A percentile compares a stretch with the other conserved stretches of the same genome.
Evolutionary conservation across 2,797 vertebrate genomes (phyloP).

Genomic region (Mustela erminea): DNA sequence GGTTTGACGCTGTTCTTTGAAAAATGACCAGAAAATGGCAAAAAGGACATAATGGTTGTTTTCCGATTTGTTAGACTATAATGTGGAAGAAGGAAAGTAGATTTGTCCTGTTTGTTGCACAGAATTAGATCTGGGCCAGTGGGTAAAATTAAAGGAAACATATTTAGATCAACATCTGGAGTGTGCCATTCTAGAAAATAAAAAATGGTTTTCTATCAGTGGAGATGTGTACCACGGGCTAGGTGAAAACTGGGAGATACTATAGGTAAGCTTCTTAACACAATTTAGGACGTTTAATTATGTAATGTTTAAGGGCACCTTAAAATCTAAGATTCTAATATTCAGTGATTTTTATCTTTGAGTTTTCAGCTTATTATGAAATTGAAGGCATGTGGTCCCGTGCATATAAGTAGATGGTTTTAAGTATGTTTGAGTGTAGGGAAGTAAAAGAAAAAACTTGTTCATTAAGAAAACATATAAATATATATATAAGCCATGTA

Average conservation of each 20-base stretch:
- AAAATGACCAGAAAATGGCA: neutral
- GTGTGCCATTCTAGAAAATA: neutral
- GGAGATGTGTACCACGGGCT: neutral
- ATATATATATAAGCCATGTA: neutral
- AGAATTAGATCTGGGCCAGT: neutral
- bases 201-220: neutral
- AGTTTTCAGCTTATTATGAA: neutral
- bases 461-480: neutral
- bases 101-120: conserved; percentile 17
- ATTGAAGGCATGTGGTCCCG: neutral
- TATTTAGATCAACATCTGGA: conserved; percentile 3
- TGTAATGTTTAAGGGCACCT: neutral
- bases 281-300: conserved; percentile 56
- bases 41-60: neutral
- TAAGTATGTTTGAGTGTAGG: neutral
- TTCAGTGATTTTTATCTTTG: conserved; percentile 53
- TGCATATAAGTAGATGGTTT: neutral
- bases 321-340: conserved; percentile 45
- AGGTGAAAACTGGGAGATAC: neutral
- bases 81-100: neutral
- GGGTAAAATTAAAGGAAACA: conserved; percentile 26
- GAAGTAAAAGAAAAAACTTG: neutral
- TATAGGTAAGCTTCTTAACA: neutral
- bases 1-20: neutral
- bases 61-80: neutral